Evolutionary conservation across 1,140 invertebrate genomes (phyloP).

Genomic region (Temnothorax curvispinosus): DNA sequence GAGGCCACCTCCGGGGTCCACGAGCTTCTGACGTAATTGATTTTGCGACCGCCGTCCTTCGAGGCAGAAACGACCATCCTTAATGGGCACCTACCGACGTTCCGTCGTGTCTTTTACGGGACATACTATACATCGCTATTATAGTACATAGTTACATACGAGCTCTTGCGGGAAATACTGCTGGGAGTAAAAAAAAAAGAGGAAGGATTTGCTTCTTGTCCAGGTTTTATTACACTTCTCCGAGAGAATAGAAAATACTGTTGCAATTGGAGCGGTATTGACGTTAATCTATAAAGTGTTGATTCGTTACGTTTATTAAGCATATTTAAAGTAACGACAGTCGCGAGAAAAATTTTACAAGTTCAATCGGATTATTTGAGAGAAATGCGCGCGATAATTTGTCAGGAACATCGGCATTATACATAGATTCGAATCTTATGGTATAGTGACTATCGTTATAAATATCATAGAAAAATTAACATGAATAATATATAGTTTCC

Average conservation of each 20-base stretch:
- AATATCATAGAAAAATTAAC: background rate
- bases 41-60: conserved; percentile 75
- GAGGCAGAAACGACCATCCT: conserved; percentile 71
- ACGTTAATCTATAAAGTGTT: conserved; percentile 31
- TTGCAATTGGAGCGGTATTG: background rate
- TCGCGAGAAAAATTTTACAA: background rate
- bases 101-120: conserved; percentile 73
- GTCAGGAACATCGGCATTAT: background rate
- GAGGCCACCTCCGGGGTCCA: conserved; percentile 47
- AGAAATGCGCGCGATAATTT: background rate
- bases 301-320: conserved; percentile 1
- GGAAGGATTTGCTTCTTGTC: conserved; percentile 47
- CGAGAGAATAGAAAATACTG: background rate
- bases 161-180: conserved; percentile 43
- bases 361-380: background rate
- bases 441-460: background rate
- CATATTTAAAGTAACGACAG: background rate
- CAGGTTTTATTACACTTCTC: conserved; percentile 31
- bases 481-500: background rate
- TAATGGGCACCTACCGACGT: conserved; percentile 68
- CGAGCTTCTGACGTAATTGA: conserved; percentile 74
- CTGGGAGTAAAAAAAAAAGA: conserved; percentile 39
- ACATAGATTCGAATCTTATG: background rate
- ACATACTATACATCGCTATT: conserved; percentile 66
- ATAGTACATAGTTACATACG: conserved; percentile 52